phyloP scores from a whole-genome alignment of 2,113 vertebrate species.

The Chaenocephalus aceratus region DNA sequence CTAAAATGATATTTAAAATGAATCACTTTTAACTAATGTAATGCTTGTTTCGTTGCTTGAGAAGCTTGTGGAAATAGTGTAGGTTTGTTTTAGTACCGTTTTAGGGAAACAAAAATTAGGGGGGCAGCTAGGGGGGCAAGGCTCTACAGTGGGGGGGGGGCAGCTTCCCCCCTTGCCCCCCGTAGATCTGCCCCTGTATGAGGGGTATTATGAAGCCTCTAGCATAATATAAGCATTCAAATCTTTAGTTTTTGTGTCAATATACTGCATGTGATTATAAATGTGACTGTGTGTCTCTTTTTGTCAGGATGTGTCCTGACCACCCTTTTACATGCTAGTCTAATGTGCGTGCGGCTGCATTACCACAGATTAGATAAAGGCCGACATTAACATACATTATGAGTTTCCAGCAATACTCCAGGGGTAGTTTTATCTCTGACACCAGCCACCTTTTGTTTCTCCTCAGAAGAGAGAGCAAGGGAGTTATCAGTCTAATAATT shows the following conservation, averaged over 20 bases:
- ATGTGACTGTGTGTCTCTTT: neutral
- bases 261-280: neutral
- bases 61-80: too few species aligned
- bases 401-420: constrained; percentile 27
- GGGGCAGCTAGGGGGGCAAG: too few species aligned
- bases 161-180: too few species aligned
- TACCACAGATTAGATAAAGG: constrained; percentile 37
- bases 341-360: constrained; percentile 20
- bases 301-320: constrained; percentile 1
- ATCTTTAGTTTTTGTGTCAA: neutral
- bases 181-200: too few species aligned
- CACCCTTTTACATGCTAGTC: constrained; percentile 23
- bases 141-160: too few species aligned
- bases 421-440: constrained; percentile 64
- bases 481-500: constrained; percentile 65
- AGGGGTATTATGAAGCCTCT: neutral
- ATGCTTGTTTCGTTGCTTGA: too few species aligned
- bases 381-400: constrained; percentile 35
- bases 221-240: constrained; percentile 9
- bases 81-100: too few species aligned
- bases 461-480: constrained; percentile 35
- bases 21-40: too few species aligned
- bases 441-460: constrained; percentile 67
- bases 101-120: too few species aligned
- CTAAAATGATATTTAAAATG: too few species aligned